Evolutionary conservation across 2,113 vertebrate genomes (phyloP).

Genomic region (Cephalopholis sonnerati): DNA sequence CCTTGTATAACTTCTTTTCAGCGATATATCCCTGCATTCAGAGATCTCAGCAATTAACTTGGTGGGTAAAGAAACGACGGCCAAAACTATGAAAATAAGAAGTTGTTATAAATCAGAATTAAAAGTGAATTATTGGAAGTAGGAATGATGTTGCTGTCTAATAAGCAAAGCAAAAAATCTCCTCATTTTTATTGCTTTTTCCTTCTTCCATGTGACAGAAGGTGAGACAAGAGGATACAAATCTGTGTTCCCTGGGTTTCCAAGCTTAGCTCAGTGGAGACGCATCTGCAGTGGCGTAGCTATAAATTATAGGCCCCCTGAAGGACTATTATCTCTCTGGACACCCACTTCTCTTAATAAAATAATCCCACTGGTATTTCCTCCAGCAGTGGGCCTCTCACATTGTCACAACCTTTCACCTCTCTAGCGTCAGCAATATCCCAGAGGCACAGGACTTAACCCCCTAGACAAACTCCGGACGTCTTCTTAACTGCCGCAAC

Average conservation of each 20-base stretch:
- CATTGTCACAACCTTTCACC: conserved; percentile 68
- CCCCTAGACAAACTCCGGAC: conserved; percentile 35
- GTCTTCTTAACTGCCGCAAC: conserved; percentile 31
- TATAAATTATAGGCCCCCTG: conserved; percentile 31
- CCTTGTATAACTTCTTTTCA: background rate
- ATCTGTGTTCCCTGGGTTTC: conserved; percentile 3
- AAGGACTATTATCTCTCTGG: conserved; percentile 30
- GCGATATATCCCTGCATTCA: background rate
- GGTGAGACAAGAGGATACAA: conserved; percentile 18
- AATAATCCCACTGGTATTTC: conserved; percentile 70
- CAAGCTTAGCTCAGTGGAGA: background rate
- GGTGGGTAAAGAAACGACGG: background rate
- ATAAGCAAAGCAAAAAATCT: background rate
- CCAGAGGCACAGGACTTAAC: conserved; percentile 40
- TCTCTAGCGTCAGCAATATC: conserved; percentile 41
- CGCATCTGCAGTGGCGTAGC: conserved; percentile 26
- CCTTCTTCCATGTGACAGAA: background rate
- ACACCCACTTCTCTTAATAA: conserved; percentile 64
- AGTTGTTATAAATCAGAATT: background rate
- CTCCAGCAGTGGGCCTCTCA: conserved; percentile 51
- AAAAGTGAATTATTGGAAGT: background rate
- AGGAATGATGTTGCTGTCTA: background rate
- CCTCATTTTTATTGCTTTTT: background rate
- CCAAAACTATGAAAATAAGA: background rate
- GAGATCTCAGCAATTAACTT: background rate